Percentiles rank a stretch among this genome's conserved stretches.
phyloP scores from a whole-genome alignment of 1,140 invertebrate genomes.

The Apolygus lucorum region DNA sequence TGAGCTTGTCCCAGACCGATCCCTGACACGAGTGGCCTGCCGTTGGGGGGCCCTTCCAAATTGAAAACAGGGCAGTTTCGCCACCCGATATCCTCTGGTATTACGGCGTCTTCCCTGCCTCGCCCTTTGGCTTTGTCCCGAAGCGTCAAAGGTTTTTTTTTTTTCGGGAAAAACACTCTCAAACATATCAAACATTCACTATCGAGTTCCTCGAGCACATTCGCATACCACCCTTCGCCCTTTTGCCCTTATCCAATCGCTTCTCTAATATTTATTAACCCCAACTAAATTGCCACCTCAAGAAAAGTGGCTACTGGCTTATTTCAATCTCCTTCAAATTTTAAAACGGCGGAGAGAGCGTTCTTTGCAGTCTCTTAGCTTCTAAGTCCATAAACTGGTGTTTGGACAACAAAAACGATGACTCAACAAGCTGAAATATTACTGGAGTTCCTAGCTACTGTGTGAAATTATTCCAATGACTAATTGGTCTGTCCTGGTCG shows the following conservation, averaged over 20 bases:
- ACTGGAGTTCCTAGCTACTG: too few relatives aligned
- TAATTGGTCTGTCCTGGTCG: too few relatives aligned
- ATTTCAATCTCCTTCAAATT: neutral
- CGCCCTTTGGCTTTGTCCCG: neutral
- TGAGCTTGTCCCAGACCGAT: neutral
- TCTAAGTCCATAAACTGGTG: too few relatives aligned
- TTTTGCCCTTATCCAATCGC: neutral
- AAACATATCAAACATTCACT: neutral
- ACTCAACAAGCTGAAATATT: too few relatives aligned
- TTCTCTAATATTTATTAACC: neutral
- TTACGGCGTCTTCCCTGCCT: neutral
- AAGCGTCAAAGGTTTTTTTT: neutral
- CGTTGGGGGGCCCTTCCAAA: slow-evolving; percentile 5
- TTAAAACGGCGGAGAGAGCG: neutral
- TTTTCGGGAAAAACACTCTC: neutral
- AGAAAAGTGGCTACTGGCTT: neutral
- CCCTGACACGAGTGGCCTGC: slow-evolving; percentile 7
- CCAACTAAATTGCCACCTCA: neutral
- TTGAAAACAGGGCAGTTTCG: slow-evolving; percentile 18
- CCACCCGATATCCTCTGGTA: slow-evolving; percentile 16
- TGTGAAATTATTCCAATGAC: too few relatives aligned
- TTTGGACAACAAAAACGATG: too few relatives aligned
- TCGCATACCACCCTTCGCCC: neutral
- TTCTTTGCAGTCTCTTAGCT: too few relatives aligned
- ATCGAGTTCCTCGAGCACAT: too few relatives aligned